These are phyloP conservation scores for Cettia cetti DNA, from an alignment of 2,113 vertebrate species.

Conservation along the genomic window DNA sequence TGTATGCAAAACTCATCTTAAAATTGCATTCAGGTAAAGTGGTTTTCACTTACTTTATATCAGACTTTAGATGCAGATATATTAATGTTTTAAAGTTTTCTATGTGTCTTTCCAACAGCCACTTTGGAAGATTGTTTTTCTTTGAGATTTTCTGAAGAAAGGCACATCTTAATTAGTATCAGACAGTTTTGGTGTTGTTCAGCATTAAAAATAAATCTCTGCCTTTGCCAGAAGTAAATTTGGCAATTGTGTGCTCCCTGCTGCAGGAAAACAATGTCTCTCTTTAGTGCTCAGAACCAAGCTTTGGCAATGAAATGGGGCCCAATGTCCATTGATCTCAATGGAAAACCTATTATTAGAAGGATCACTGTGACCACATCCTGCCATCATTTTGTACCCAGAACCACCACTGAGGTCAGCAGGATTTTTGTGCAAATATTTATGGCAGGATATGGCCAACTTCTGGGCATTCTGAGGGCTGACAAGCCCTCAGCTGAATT, in stretches of 20 bases:
- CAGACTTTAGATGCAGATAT: not conserved
- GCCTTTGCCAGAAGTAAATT: constrained; percentile 68
- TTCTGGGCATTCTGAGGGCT: constrained; percentile 29
- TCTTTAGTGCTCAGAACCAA: constrained; percentile 60
- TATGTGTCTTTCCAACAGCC: constrained; percentile 53
- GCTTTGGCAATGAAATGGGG: constrained; percentile 54
- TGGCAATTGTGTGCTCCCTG: constrained; percentile 56
- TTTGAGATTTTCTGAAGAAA: constrained; percentile 16
- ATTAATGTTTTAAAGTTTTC: not conserved
- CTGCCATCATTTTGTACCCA: constrained; percentile 63
- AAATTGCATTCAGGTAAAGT: not conserved
- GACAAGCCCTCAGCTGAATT: constrained; percentile 2
- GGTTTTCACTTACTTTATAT: not conserved
- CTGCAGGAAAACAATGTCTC: constrained; percentile 70
- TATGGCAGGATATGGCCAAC: constrained; percentile 70
- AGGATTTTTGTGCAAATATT: constrained; percentile 67
- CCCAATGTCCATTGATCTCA: constrained; percentile 73
- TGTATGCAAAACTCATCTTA: not conserved
- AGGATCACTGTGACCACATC: constrained; percentile 67
- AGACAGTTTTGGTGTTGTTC: constrained; percentile 40
- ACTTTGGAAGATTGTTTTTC: constrained; percentile 8
- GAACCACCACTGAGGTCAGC: constrained; percentile 69
- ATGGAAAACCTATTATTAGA: constrained; percentile 78
- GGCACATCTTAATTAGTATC: constrained; percentile 39
- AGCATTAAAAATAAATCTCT: constrained; percentile 54